Conservation (phyloP, 2,113 vertebrate genomes). For the Vulpes ferrilata region DNA sequence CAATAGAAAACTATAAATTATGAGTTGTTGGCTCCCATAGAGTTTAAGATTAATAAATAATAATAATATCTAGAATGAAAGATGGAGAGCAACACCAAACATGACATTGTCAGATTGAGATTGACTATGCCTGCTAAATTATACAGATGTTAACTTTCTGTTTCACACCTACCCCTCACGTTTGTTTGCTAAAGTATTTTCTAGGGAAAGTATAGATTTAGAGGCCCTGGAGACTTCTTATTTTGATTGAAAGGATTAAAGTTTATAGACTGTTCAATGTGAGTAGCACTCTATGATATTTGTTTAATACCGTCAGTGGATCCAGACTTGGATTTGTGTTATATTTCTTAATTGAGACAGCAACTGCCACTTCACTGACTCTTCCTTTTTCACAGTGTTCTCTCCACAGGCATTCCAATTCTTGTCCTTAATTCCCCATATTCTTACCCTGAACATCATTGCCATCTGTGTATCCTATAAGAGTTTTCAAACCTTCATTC, state of each 20-base stretch:
- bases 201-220: not conserved
- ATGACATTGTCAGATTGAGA: not conserved
- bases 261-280: not conserved
- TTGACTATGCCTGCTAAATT: not conserved
- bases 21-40: slow-evolving; percentile 64
- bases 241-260: not conserved
- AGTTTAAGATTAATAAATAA: slow-evolving; percentile 74
- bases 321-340: not conserved
- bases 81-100: not conserved
- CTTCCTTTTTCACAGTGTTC: not conserved
- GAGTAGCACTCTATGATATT: not conserved
- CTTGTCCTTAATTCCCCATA: not conserved
- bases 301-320: not conserved
- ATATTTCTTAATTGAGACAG: not conserved
- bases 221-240: not conserved
- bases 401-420: not conserved
- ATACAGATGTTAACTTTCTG: not conserved
- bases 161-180: not conserved
- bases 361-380: not conserved
- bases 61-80: slow-evolving; percentile 56
- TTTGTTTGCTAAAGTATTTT: slow-evolving; percentile 6
- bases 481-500: not conserved
- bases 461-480: not conserved
- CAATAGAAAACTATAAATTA: slow-evolving; percentile 35
- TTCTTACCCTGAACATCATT: not conserved